Percentiles rank a stretch among this genome's conserved stretches.
Conservation (phyloP, 2,797 vertebrate genomes). For the Melanogrammus aeglefinus region DNA sequence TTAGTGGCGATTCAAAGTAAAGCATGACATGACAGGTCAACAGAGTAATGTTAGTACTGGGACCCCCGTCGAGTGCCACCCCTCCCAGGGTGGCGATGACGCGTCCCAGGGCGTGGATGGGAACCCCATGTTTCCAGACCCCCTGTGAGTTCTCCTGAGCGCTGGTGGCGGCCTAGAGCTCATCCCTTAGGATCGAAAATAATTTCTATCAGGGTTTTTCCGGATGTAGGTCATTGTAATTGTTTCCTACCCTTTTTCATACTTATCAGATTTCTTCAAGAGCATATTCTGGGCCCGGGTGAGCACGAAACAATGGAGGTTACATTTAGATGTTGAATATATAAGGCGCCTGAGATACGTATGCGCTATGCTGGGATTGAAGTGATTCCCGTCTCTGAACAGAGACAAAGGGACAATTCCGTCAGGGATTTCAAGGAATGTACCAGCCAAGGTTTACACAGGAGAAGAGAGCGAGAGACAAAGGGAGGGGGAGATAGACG, state of each 20-base stretch:
- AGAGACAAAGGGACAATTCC: constrained; percentile 65
- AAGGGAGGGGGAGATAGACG: constrained; percentile 1
- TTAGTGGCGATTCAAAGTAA: too few species aligned
- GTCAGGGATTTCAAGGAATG: constrained; percentile 62
- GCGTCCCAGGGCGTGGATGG: constrained; percentile 62
- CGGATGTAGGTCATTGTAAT: constrained; percentile 54
- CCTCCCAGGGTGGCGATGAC: constrained; percentile 33
- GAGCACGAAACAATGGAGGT: constrained; percentile 65
- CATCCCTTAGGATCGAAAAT: constrained; percentile 68
- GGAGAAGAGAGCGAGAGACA: constrained; percentile 37
- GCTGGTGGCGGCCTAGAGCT: constrained; percentile 62
- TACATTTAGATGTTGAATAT: constrained; percentile 13
- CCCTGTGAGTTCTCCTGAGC: constrained; percentile 65
- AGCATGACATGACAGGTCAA: too few species aligned
- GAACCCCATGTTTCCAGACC: constrained; percentile 56
- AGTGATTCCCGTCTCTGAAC: constrained; percentile 65
- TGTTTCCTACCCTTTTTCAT: constrained; percentile 59
- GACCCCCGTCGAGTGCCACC: too few species aligned
- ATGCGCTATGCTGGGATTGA: constrained; percentile 48
- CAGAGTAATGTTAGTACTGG: too few species aligned
- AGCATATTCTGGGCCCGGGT: constrained; percentile 52
- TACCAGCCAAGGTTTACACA: constrained; percentile 24
- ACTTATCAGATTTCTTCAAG: constrained; percentile 71
- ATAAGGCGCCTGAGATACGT: constrained; percentile 48
- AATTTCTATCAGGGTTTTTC: constrained; percentile 51